Conservation (phyloP, 1,140 invertebrate genomes). For the Musca domestica region DNA sequence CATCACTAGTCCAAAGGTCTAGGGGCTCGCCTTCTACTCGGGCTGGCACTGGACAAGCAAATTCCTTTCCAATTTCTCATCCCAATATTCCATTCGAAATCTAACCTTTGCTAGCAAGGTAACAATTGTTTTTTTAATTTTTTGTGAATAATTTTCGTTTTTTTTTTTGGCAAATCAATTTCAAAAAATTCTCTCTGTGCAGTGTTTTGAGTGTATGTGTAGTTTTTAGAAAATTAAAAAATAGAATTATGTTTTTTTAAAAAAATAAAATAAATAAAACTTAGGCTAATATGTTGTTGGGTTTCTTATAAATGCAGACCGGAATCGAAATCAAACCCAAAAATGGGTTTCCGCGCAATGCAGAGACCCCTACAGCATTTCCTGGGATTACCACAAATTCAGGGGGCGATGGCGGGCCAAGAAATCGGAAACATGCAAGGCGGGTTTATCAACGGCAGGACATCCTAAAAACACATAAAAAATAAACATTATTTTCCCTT, state of each 20-base stretch:
- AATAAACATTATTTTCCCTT: background rate
- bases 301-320: too few species aligned
- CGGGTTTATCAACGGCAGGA: slow-evolving; percentile 51
- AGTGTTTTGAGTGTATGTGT: background rate
- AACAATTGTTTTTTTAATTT: slow-evolving; percentile 40
- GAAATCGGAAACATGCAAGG: slow-evolving; percentile 27
- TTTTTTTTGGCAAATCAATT: too few species aligned
- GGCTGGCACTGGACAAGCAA: too few species aligned
- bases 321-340: too few species aligned
- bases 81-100: background rate
- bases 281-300: background rate
- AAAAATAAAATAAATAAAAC: slow-evolving; percentile 24
- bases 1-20: slow-evolving; percentile 11
- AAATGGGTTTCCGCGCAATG: background rate
- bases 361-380: background rate
- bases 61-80: too few species aligned
- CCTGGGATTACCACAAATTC: slow-evolving; percentile 42
- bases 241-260: background rate
- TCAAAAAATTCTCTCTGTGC: too few species aligned
- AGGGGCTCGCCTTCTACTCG: background rate
- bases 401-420: slow-evolving; percentile 46
- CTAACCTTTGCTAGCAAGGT: slow-evolving; percentile 51
- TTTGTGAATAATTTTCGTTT: background rate
- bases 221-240: background rate
- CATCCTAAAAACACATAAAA: slow-evolving; percentile 57